phyloP scores from a whole-genome alignment of 2,888 invertebrate genomes.

The Bibio marci region DNA sequence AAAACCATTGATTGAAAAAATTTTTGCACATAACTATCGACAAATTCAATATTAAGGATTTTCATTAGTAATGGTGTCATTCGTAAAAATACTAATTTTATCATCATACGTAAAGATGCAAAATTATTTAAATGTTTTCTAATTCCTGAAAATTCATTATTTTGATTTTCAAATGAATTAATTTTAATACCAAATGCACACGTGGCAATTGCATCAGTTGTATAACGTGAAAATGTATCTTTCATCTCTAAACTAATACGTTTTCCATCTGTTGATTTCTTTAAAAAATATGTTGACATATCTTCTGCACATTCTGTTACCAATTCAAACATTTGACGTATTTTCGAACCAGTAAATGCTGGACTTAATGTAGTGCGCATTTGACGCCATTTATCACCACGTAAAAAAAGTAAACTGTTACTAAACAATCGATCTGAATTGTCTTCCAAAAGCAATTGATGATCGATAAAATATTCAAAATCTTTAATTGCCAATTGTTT shows the following conservation, averaged over 20 bases:
- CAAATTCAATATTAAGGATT: constrained; percentile 8
- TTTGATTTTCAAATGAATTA: constrained; percentile 32
- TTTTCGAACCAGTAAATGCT: constrained; percentile 31
- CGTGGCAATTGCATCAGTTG: constrained; percentile 30
- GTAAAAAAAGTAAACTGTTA: constrained; percentile 30
- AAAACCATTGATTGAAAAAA: constrained; percentile 1
- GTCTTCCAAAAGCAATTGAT: constrained; percentile 25
- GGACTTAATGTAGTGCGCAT: constrained; percentile 31
- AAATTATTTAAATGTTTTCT: constrained; percentile 16
- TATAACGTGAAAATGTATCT: constrained; percentile 21
- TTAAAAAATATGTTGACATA: constrained; percentile 7
- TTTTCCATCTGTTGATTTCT: not conserved
- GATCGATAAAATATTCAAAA: constrained; percentile 31
- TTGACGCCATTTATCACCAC: constrained; percentile 28
- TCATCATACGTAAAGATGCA: too few relatives aligned
- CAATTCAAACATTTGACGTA: constrained; percentile 28
- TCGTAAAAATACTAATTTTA: constrained; percentile 9
- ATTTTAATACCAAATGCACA: constrained; percentile 31
- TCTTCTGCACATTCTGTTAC: constrained; percentile 20
- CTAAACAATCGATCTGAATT: constrained; percentile 32
- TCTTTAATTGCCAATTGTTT: constrained; percentile 7
- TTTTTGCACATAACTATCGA: constrained; percentile 4
- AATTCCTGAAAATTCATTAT: constrained; percentile 36
- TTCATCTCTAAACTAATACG: constrained; percentile 20
- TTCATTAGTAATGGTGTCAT: constrained; percentile 9